Percentiles rank a stretch among this genome's conserved stretches.
phyloP scores from a whole-genome alignment of 1,140 invertebrate genomes.

The Ceratitis capitata region DNA sequence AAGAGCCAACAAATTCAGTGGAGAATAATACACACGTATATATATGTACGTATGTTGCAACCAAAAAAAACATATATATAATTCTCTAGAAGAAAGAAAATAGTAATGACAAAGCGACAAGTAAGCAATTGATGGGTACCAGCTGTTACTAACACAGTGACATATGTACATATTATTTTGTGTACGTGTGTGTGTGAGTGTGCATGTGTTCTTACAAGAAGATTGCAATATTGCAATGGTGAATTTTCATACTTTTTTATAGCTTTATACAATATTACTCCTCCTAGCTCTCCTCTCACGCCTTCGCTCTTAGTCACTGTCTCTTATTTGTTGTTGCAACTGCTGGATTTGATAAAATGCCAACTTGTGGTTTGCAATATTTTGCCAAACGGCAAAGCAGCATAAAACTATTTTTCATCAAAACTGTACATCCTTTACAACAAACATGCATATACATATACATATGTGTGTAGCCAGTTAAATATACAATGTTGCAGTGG shows the following conservation, averaged over 20 bases:
- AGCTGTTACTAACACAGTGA: background rate
- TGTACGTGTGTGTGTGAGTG: background rate
- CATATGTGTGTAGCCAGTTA: background rate
- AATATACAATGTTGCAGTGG: background rate
- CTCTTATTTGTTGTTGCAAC: background rate
- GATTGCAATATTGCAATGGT: background rate
- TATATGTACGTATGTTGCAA: background rate
- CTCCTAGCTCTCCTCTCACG: background rate
- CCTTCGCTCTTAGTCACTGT: too few species aligned
- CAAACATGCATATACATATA: background rate
- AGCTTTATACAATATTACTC: background rate
- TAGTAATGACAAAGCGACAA: background rate
- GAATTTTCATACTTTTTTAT: background rate
- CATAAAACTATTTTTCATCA: background rate
- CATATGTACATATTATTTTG: too few species aligned
- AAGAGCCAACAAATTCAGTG: too few species aligned
- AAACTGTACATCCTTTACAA: background rate
- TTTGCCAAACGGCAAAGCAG: background rate
- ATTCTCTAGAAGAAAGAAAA: background rate
- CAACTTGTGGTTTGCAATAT: conserved; percentile 17
- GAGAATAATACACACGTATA: background rate
- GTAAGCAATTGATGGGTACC: background rate
- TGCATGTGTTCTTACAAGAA: background rate
- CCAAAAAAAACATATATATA: background rate
- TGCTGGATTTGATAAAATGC: conserved; percentile 27